phyloP scores from a whole-genome alignment of 2,113 vertebrate genomes.

The Oostethus manadensis region DNA sequence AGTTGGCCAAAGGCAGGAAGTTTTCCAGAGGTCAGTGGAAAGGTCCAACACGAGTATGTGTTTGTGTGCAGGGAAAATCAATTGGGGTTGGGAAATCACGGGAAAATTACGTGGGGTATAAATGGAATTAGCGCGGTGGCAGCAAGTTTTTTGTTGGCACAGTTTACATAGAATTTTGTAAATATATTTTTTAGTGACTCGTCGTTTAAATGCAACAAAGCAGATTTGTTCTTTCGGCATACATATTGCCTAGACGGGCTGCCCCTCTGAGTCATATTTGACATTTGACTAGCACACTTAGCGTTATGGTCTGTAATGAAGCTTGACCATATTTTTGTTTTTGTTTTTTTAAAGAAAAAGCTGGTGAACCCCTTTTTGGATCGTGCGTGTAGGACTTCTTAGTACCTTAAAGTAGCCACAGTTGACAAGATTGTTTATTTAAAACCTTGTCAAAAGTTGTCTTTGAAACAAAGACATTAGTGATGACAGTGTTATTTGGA shows the following conservation, averaged over 20 bases:
- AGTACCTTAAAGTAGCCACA: conserved; percentile 58
- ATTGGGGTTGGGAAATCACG: too few species aligned
- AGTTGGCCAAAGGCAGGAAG: conserved; percentile 49
- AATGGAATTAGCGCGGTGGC: conserved; percentile 53
- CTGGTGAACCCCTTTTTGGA: conserved; percentile 20
- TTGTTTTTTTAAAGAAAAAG: conserved; percentile 10
- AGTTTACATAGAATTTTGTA: conserved; percentile 30
- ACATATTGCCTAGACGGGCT: conserved; percentile 16
- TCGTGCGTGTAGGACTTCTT: conserved; percentile 51
- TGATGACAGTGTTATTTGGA: conserved; percentile 53
- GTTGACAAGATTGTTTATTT: conserved; percentile 49
- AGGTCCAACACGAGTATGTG: conserved; percentile 48
- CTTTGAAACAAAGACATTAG: conserved; percentile 53
- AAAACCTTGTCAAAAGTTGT: conserved; percentile 64
- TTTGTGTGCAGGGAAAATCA: conserved; percentile 51
- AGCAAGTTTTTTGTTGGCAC: conserved; percentile 34
- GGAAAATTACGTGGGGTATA: too few species aligned
- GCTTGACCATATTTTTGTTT: conserved; percentile 3
- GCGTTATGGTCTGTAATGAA: conserved; percentile 47
- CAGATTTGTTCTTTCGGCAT: conserved; percentile 11
- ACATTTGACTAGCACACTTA: conserved; percentile 43
- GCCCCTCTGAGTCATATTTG: conserved; percentile 43
- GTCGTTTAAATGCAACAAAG: conserved; percentile 17
- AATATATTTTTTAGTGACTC: conserved; percentile 20
- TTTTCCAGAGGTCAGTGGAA: conserved; percentile 55